Evolutionary conservation across 2,888 invertebrate species (phyloP).

Genomic region (Erebia epiphron): DNA sequence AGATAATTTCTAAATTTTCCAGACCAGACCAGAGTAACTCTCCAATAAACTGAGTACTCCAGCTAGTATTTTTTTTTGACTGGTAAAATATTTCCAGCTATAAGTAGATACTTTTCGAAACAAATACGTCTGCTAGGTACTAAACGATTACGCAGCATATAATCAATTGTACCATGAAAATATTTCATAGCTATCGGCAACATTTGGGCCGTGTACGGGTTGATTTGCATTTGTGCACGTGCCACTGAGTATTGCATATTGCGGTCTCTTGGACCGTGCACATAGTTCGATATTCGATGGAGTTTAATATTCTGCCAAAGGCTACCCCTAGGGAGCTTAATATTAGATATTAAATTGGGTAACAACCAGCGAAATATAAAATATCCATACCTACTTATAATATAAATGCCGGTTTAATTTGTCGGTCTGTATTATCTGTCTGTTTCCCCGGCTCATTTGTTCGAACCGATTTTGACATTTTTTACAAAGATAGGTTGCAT

Average conservation of each 20-base stretch:
- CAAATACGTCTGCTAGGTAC: too few species aligned
- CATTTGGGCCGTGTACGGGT: conserved; percentile 46
- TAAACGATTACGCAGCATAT: too few species aligned
- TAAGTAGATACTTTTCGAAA: too few species aligned
- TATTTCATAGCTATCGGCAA: conserved; percentile 34
- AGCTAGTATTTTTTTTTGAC: too few species aligned
- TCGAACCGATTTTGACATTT: too few species aligned
- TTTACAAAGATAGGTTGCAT: too few species aligned
- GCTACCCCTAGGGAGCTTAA: not conserved
- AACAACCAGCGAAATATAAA: not conserved
- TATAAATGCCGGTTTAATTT: too few species aligned
- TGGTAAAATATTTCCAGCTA: not conserved
- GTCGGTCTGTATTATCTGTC: too few species aligned
- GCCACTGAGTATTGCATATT: conserved; percentile 28
- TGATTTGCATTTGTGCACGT: conserved; percentile 53
- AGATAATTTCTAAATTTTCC: too few species aligned
- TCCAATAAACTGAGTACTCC: too few species aligned
- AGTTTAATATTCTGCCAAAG: conserved; percentile 14
- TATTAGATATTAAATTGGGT: not conserved
- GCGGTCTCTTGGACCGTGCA: conserved; percentile 34
- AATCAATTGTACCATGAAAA: conserved; percentile 13
- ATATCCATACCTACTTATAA: not conserved
- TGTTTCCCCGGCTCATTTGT: too few species aligned
- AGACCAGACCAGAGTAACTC: too few species aligned
- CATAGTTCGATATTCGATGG: conserved; percentile 26